Percentiles rank a stretch among this genome's conserved stretches.
Evolutionary conservation across 1,140 invertebrate genomes (phyloP).

Genomic region (Eupeodes corollae): DNA sequence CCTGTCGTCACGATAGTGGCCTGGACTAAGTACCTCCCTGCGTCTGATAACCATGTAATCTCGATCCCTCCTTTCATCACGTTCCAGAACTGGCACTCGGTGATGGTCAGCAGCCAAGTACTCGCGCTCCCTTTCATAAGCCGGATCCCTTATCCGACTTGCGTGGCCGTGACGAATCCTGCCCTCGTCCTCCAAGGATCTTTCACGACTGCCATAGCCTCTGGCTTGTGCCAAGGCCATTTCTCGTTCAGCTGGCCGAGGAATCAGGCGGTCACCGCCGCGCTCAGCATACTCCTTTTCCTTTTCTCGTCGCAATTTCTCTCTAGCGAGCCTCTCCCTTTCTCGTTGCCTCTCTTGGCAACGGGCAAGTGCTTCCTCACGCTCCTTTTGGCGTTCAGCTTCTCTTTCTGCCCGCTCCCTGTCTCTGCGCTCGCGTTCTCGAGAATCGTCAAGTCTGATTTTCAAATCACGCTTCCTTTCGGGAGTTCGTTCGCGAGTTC

Average conservation of each 20-base stretch:
- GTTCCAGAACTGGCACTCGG: constrained; percentile 18
- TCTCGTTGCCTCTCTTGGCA: constrained; percentile 48
- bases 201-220: constrained; percentile 24
- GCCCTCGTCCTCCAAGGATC: constrained; percentile 25
- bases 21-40: constrained; percentile 23
- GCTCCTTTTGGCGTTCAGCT: constrained; percentile 43
- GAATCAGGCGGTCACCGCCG: constrained; percentile 7
- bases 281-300: constrained; percentile 21
- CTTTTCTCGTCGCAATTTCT: constrained; percentile 36
- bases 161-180: constrained; percentile 10
- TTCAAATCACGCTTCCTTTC: constrained; percentile 22
- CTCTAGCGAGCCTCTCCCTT: constrained; percentile 44
- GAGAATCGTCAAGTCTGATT: constrained; percentile 38
- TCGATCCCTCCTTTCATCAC: constrained; percentile 20
- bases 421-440: constrained; percentile 38
- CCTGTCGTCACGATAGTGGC: constrained; percentile 20
- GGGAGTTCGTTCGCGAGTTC: constrained; percentile 25
- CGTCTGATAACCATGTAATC: constrained; percentile 17
- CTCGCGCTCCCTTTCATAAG: constrained; percentile 29
- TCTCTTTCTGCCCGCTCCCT: constrained; percentile 39
- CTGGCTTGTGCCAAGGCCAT: constrained; percentile 13
- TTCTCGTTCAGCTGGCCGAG: constrained; percentile 21
- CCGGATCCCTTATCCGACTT: constrained; percentile 19
- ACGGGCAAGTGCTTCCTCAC: constrained; percentile 45
- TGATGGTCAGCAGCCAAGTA: constrained; percentile 19